These are phyloP conservation scores for Standfussiana lucernea DNA, from an alignment of 2,888 invertebrate species.

Conservation along the genomic window DNA sequence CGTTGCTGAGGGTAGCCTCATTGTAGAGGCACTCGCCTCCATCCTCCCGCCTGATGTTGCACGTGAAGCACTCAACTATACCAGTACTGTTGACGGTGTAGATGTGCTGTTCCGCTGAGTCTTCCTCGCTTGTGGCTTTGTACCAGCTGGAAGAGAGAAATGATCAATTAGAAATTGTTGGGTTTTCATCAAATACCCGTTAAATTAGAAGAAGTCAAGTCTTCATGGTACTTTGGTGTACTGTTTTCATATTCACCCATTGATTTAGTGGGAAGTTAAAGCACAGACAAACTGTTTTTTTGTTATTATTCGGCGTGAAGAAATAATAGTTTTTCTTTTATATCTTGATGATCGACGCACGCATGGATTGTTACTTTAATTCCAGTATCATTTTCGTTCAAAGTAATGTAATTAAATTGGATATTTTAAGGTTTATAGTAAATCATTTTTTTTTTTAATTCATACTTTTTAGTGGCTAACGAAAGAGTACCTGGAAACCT, in stretches of 20 bases:
- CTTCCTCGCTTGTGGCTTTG: slow-evolving; percentile 94
- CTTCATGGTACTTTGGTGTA: not conserved
- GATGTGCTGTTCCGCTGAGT: slow-evolving; percentile 95
- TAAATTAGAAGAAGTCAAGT: not conserved
- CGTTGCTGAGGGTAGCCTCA: slow-evolving; percentile 92
- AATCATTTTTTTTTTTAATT: too few species aligned
- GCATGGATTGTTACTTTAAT: too few species aligned
- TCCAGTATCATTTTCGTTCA: not conserved
- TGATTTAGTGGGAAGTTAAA: not conserved
- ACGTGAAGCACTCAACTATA: slow-evolving; percentile 93
- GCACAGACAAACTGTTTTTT: not conserved
- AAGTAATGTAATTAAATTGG: not conserved
- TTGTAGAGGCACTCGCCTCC: slow-evolving; percentile 92
- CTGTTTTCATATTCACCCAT: not conserved
- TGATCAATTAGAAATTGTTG: not conserved
- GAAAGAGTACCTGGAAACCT: not conserved
- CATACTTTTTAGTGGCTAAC: too few species aligned
- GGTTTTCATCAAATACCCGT: not conserved
- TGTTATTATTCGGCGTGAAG: not conserved
- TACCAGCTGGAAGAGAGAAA: slow-evolving; percentile 93
- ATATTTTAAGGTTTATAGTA: not conserved
- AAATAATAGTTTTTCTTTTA: not conserved
- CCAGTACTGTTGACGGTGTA: slow-evolving; percentile 92
- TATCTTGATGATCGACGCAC: not conserved
- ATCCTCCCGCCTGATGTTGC: slow-evolving; percentile 90